Evolutionary conservation across 1,140 invertebrate species (phyloP).

Genomic region (Lucilia cuprina): DNA sequence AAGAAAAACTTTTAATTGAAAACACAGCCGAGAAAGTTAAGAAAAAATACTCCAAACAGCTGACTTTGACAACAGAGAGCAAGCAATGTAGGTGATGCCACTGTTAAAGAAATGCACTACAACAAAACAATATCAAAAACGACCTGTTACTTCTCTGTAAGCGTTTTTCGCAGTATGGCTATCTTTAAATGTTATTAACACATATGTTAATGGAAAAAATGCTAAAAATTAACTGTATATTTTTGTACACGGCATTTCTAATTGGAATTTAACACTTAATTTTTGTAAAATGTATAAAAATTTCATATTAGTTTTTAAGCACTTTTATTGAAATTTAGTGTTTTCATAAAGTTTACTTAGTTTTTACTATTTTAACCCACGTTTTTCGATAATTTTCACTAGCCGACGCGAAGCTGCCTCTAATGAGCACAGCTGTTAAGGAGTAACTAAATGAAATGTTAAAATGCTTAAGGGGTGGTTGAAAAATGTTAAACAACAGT

Average conservation of each 20-base stretch:
- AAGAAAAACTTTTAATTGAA: not conserved
- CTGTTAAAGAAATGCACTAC: not conserved
- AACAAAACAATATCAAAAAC: conserved; percentile 4
- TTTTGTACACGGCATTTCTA: not conserved
- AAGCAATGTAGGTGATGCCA: not conserved
- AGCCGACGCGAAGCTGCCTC: not conserved
- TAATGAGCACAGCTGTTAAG: not conserved
- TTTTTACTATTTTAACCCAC: not conserved
- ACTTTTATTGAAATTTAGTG: not conserved
- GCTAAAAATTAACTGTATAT: not conserved
- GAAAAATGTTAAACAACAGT: not conserved
- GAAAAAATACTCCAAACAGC: not conserved
- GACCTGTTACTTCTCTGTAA: not conserved
- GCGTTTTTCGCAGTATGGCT: not conserved
- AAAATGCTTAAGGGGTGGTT: not conserved
- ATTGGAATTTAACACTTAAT: not conserved
- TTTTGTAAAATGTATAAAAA: not conserved
- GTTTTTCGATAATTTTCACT: not conserved
- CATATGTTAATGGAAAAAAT: not conserved
- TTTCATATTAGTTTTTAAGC: not conserved
- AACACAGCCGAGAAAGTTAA: not conserved
- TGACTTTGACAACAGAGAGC: not conserved
- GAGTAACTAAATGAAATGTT: not conserved
- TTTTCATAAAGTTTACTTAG: not conserved
- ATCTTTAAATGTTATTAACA: not conserved